Evolutionary conservation across 2,797 vertebrate genomes (phyloP).

Genomic region (Urosaurus nigricauda): DNA sequence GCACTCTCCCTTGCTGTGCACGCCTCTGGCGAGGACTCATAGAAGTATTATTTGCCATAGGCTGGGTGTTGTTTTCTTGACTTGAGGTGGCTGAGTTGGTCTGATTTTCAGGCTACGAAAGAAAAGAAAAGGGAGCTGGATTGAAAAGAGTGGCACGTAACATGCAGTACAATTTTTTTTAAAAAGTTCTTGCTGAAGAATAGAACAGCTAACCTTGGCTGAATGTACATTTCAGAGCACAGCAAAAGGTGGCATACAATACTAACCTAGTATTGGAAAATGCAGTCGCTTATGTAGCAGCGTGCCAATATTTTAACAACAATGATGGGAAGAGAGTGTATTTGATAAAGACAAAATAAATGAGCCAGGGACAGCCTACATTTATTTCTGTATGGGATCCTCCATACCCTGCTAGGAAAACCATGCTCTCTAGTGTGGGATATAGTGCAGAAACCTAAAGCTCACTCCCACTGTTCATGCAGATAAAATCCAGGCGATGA

Average conservation of each 20-base stretch:
- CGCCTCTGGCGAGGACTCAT: constrained; percentile 91
- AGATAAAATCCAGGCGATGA: neutral
- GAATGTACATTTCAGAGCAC: neutral
- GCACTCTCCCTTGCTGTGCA: constrained; percentile 83
- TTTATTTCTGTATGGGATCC: neutral
- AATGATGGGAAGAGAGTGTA: too few species aligned
- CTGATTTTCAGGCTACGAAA: constrained; percentile 68
- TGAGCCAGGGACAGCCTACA: neutral
- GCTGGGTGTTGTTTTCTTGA: constrained; percentile 63
- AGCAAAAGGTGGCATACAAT: neutral
- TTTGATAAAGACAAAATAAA: neutral
- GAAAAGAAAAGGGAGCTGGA: neutral
- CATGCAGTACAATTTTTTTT: neutral
- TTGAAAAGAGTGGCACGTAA: constrained; percentile 37
- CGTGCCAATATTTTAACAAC: neutral
- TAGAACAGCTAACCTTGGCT: neutral
- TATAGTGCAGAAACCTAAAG: neutral
- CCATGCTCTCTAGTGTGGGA: neutral
- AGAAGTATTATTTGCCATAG: constrained; percentile 70
- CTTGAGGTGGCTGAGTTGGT: constrained; percentile 33
- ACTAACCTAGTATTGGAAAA: neutral
- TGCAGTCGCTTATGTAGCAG: neutral
- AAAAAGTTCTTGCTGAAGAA: neutral
- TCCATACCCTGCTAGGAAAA: neutral
- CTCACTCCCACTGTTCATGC: neutral